Percentiles rank a stretch among this genome's conserved stretches.
Conservation (phyloP, 2,888 invertebrate species). For the Hipparchia semele region DNA sequence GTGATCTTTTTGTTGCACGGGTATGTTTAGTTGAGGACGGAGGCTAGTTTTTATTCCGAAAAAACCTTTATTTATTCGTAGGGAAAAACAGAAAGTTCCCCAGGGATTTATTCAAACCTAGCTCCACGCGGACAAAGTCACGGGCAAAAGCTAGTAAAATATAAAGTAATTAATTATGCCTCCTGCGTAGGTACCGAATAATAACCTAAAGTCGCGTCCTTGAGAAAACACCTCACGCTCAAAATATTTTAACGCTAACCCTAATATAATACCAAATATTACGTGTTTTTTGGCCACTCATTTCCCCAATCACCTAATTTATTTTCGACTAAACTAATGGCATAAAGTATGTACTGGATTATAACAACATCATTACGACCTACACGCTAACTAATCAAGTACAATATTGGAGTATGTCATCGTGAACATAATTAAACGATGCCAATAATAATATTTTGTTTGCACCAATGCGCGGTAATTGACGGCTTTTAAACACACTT, state of each 20-base stretch:
- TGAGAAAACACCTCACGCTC: neutral
- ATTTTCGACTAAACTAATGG: neutral
- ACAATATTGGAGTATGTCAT: slow-evolving; percentile 44
- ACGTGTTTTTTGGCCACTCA: neutral
- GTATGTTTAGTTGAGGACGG: too few relatives aligned
- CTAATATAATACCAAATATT: neutral
- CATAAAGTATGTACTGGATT: neutral
- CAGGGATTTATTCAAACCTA: too few relatives aligned
- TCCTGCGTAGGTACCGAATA: too few relatives aligned
- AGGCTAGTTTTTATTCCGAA: too few relatives aligned
- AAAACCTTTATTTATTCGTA: too few relatives aligned
- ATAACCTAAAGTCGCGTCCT: too few relatives aligned
- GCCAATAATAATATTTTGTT: slow-evolving; percentile 72
- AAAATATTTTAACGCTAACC: neutral
- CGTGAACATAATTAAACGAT: slow-evolving; percentile 56
- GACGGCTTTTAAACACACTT: slow-evolving; percentile 67
- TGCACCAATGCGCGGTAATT: slow-evolving; percentile 59
- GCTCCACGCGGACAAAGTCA: too few relatives aligned
- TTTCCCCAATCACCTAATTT: neutral
- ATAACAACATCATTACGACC: neutral
- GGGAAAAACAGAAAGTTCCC: too few relatives aligned
- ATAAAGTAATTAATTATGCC: too few relatives aligned
- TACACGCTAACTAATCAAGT: slow-evolving; percentile 24
- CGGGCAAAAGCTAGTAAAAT: too few relatives aligned
- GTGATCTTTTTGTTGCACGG: too few relatives aligned